Base-by-base conservation (phyloP, 2,888 invertebrate species). In the Ormyrus thymus region DNA sequence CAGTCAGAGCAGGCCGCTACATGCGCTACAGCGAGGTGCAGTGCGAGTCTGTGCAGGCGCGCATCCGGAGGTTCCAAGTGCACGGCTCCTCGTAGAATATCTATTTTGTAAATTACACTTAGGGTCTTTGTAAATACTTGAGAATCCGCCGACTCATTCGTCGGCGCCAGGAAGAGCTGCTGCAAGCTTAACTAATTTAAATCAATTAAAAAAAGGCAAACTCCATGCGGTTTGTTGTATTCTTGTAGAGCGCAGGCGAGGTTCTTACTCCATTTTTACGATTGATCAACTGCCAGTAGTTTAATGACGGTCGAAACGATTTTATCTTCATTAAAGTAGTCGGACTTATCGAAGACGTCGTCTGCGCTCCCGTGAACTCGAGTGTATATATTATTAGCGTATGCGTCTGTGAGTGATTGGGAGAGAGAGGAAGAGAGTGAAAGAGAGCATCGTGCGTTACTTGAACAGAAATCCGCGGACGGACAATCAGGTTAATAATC, bases 1-100 rank as follows among this genome's bases (percentile, higher is more conserved):
- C 91, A 0, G 90, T 91, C 7, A 86, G 90, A 61, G 90, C 91
- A 4, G 90, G 90, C 11, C 86, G 89, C 53, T 91, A 90, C 84
- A 89, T 90, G 53, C 87, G 90, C 71, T 91, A 91, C 84, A 91
- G 90, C 84, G 91, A 91, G 81, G 90, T 91, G 59, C 91, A 91
- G 80, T 91, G 91, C 84, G 91, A 91, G 80, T 91, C 91, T 45
- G 90, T 91, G 4, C 90, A 91, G 83, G 91, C 91, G 50, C 86
- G 91, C 65, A 91, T 91, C 79, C 88, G 90, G 62, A 88, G 90
- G 79, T 89, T 91, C 72, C 91, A 91, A 82, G 87, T 90, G 3
- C 90, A 90, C 58, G 89, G 87, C 53, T 81, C 81, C 46, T 79
- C 81, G 74, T 81, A 81, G 56, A 65, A 69, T 46, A 43, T 46